Percentiles rank a stretch among this genome's conserved stretches.
phyloP scores from a whole-genome alignment of 2,888 invertebrate species.

The Cactoblastis cactorum region DNA sequence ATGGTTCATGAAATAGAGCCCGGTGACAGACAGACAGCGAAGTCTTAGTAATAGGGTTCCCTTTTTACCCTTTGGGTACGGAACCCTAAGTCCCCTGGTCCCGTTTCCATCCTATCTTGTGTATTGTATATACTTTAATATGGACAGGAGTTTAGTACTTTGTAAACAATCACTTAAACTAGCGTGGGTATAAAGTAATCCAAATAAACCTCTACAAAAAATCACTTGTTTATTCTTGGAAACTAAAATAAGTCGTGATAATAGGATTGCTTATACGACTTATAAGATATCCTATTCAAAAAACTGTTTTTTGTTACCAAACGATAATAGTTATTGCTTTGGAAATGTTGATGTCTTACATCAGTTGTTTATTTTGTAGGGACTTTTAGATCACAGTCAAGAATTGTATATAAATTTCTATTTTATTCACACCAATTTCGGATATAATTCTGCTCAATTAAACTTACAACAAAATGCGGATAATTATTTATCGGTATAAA shows the following conservation, averaged over 20 bases:
- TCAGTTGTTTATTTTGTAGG: neutral
- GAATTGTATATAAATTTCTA: no score
- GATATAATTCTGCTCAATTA: no score
- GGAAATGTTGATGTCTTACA: neutral
- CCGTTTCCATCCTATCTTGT: no score
- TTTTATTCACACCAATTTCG: no score
- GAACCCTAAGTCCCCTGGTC: neutral
- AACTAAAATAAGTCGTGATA: neutral
- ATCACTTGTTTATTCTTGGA: neutral
- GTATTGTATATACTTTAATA: no score
- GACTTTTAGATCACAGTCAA: no score
- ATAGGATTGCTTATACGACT: neutral
- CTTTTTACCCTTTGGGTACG: no score
- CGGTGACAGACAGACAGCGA: no score
- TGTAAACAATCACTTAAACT: neutral
- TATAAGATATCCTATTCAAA: neutral
- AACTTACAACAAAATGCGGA: no score
- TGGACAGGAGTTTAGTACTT: neutral
- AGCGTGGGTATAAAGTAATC: neutral
- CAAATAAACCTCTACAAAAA: neutral
- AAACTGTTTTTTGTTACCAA: neutral
- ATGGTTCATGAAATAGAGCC: no score
- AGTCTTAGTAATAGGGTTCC: no score
- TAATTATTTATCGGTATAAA: no score
- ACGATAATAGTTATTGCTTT: neutral